Percentiles rank a stretch among this genome's conserved stretches.
These are phyloP conservation scores for Nycteola revayana DNA, from an alignment of 2,888 invertebrate genomes.

Conservation along the genomic window DNA sequence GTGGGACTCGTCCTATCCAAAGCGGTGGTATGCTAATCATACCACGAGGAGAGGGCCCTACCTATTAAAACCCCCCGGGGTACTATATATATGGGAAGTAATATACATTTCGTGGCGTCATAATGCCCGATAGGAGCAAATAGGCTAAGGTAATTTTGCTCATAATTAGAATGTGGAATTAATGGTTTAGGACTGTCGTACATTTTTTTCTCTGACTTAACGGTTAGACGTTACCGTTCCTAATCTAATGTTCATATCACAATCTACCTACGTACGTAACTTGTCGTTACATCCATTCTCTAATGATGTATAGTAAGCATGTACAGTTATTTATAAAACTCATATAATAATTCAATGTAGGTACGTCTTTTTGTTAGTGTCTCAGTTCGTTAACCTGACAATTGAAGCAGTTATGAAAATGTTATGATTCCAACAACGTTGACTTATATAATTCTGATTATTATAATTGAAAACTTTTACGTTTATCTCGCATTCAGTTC, in stretches of 20 bases:
- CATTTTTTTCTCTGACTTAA: no score
- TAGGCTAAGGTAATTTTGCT: no score
- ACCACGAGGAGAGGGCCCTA: no score
- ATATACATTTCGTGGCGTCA: no score
- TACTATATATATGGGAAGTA: no score
- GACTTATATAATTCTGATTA: conserved; percentile 13
- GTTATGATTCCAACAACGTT: conserved; percentile 8
- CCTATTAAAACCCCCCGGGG: no score
- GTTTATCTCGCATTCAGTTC: conserved; percentile 10
- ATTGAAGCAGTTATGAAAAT: conserved; percentile 15
- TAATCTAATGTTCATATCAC: neutral
- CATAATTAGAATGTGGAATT: no score
- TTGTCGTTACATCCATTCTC: neutral
- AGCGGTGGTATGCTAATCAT: no score
- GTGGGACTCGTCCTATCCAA: no score
- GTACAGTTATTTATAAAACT: conserved; percentile 11
- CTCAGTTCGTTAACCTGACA: conserved; percentile 21
- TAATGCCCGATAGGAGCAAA: no score
- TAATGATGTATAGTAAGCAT: conserved; percentile 4
- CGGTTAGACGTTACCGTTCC: neutral
- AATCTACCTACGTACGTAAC: neutral
- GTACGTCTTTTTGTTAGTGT: conserved; percentile 17
- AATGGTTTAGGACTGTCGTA: no score
- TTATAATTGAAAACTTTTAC: conserved; percentile 21
- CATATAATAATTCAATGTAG: conserved; percentile 7